These are phyloP conservation scores for Stenurella melanura DNA, from an alignment of 2,888 invertebrate genomes.

Conservation along the genomic window DNA sequence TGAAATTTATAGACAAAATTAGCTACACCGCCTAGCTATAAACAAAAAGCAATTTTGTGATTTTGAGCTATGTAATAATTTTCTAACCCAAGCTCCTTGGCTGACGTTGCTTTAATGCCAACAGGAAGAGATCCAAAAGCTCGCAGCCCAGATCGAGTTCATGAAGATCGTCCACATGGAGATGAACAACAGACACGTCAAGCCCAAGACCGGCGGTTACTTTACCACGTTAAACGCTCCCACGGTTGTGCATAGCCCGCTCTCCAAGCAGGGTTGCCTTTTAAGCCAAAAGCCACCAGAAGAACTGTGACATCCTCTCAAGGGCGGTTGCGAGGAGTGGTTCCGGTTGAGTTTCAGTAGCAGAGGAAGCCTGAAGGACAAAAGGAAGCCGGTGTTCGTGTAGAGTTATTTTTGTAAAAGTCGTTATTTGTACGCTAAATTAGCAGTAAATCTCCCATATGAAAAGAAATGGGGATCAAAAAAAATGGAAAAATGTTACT, in stretches of 20 bases:
- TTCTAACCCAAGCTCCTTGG: too few species aligned
- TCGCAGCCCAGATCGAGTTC: conserved; percentile 93
- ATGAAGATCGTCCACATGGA: conserved; percentile 97
- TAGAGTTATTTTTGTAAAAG: neutral
- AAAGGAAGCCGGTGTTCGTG: conserved; percentile 13
- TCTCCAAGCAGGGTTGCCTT: conserved; percentile 68
- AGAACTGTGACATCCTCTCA: conserved; percentile 64
- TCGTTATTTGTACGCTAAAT: too few species aligned
- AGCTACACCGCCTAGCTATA: too few species aligned
- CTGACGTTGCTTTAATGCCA: neutral
- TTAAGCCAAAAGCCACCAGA: conserved; percentile 64
- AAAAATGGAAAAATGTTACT: too few species aligned
- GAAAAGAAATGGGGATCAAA: too few species aligned
- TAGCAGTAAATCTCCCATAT: too few species aligned
- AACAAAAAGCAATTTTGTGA: too few species aligned
- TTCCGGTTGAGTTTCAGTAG: conserved; percentile 61
- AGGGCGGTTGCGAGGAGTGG: conserved; percentile 59
- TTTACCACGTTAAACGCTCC: conserved; percentile 79
- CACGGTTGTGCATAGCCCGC: conserved; percentile 68
- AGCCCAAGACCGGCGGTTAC: conserved; percentile 88
- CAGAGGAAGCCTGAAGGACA: conserved; percentile 41
- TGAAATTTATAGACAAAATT: too few species aligned
- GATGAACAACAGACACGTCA: conserved; percentile 91
- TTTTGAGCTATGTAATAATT: too few species aligned
- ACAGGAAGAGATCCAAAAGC: conserved; percentile 92